Evolutionary conservation across 2,113 vertebrate species (phyloP).

Genomic region (Chamaetylas fuelleborni): DNA sequence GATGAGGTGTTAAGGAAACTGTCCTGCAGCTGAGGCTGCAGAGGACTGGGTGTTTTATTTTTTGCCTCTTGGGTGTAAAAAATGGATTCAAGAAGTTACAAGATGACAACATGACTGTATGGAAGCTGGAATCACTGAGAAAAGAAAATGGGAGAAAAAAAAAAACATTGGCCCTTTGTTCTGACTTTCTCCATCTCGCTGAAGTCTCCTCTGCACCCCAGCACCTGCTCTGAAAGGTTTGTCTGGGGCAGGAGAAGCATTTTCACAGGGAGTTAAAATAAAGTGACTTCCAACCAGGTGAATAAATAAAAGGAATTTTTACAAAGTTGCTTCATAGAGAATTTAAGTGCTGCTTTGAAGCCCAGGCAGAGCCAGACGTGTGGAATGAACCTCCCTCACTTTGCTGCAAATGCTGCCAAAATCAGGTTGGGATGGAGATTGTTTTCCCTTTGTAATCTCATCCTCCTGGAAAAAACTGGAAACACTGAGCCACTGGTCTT

Average conservation of each 20-base stretch:
- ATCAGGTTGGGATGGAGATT: background rate
- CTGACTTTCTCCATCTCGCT: rapidly evolving
- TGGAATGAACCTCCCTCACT: background rate
- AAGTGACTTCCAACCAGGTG: background rate
- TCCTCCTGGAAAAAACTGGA: background rate
- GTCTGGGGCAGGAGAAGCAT: background rate
- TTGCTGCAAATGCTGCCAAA: background rate
- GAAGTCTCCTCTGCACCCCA: rapidly evolving
- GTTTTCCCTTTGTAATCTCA: background rate
- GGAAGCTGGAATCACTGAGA: background rate
- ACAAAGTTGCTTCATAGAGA: background rate
- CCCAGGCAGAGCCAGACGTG: background rate
- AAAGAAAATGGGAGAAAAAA: background rate
- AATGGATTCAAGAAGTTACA: background rate
- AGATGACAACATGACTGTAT: background rate
- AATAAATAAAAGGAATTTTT: background rate
- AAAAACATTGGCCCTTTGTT: background rate
- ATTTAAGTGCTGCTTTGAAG: background rate
- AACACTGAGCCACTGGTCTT: background rate
- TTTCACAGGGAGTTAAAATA: background rate
- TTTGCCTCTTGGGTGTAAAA: background rate
- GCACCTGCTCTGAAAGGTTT: background rate
- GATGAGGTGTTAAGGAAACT: background rate
- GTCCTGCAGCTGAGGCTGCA: background rate
- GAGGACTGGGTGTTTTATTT: background rate